A percentile compares a stretch with the other conserved stretches of the same genome.
Conservation (phyloP, 2,797 vertebrate genomes). For the Carduelis carduelis region DNA sequence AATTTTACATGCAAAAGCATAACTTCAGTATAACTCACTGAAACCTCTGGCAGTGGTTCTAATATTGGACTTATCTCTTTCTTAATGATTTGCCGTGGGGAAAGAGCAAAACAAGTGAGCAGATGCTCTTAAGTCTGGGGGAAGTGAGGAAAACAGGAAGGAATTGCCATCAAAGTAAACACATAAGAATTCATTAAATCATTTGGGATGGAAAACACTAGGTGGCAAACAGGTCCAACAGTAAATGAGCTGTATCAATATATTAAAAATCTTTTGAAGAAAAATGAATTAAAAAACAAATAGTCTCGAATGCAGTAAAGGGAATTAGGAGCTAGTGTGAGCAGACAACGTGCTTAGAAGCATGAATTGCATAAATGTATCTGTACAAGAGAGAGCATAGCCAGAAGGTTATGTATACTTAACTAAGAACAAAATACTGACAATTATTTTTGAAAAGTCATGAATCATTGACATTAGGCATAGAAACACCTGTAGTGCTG, state of each 20-base stretch:
- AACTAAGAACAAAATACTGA: slow-evolving; percentile 30
- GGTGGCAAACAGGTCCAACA: slow-evolving; percentile 28
- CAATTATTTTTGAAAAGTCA: slow-evolving; percentile 52
- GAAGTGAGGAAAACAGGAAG: neutral
- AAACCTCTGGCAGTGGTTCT: neutral
- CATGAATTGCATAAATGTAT: neutral
- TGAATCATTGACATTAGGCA: slow-evolving; percentile 48
- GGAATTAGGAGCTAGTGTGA: neutral
- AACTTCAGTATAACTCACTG: neutral
- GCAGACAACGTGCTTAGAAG: neutral
- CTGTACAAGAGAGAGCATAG: neutral
- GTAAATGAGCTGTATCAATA: neutral
- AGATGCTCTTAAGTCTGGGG: neutral
- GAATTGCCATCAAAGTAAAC: neutral
- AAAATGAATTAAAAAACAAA: neutral
- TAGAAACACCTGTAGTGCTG: slow-evolving; percentile 37
- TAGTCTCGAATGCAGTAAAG: neutral
- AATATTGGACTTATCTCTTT: neutral
- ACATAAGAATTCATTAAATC: neutral
- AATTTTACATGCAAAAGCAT: neutral
- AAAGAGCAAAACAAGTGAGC: neutral
- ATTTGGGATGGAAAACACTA: neutral
- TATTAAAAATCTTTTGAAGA: neutral
- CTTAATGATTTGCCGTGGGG: neutral
- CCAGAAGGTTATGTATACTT: neutral